phyloP scores from a whole-genome alignment of 2,797 vertebrate genomes.

The Neosilurus hyrtlii region DNA sequence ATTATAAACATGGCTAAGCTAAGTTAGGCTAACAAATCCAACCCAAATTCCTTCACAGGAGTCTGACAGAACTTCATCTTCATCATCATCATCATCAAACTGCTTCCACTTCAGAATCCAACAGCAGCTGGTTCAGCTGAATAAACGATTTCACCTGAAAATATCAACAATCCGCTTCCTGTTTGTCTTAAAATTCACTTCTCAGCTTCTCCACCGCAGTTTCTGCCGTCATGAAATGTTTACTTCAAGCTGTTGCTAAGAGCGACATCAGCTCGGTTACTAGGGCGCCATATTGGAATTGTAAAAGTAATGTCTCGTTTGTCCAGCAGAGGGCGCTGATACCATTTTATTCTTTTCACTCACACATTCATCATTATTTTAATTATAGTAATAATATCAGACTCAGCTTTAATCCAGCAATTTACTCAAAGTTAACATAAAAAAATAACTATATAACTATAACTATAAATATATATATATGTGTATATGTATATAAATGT shows the following conservation, averaged over 20 bases:
- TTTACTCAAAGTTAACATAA: no score
- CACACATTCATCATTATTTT: neutral
- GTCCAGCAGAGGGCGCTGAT: slow-evolving; percentile 62
- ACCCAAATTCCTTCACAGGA: slow-evolving; percentile 10
- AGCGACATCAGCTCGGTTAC: slow-evolving; percentile 40
- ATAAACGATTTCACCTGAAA: neutral
- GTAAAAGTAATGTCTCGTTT: neutral
- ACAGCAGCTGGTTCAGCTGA: neutral
- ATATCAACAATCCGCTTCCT: neutral
- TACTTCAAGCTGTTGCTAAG: slow-evolving; percentile 60
- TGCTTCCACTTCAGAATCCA: neutral
- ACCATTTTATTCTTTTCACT: neutral
- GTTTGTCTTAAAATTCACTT: neutral
- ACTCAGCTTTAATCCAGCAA: no score
- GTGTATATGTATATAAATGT: no score
- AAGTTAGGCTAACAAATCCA: neutral
- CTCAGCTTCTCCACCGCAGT: neutral
- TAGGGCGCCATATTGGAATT: slow-evolving; percentile 26
- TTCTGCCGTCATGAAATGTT: slow-evolving; percentile 53
- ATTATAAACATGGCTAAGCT: neutral
- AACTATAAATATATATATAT: no score
- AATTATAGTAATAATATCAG: neutral
- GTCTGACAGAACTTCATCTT: neutral
- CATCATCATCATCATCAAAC: neutral
- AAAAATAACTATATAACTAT: no score